These are phyloP conservation scores for Hirundichthys speculiger DNA, from an alignment of 2,113 vertebrate genomes.

Conservation along the genomic window DNA sequence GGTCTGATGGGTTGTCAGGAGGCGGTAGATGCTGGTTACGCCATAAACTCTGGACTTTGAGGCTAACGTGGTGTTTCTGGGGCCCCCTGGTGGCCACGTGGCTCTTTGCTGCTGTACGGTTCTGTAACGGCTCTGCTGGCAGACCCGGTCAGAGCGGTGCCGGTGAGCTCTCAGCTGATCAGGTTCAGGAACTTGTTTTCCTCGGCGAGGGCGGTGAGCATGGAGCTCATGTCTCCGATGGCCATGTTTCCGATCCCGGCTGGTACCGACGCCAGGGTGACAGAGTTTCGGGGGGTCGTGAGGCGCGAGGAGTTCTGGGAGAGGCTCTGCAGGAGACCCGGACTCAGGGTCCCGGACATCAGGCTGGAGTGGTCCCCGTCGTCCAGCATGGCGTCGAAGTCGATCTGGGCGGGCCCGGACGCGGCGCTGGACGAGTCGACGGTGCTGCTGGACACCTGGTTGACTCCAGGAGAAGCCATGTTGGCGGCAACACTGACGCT, in stretches of 20 bases:
- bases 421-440: slow-evolving; percentile 86
- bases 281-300: slow-evolving; percentile 94
- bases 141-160: slow-evolving; percentile 27
- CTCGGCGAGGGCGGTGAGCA: slow-evolving; percentile 96
- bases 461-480: slow-evolving; percentile 90
- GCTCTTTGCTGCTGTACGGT: no score
- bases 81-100: no score
- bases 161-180: slow-evolving; percentile 86
- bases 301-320: slow-evolving; percentile 97
- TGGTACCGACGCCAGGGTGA: slow-evolving; percentile 91
- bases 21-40: no score
- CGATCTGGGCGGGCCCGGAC: slow-evolving; percentile 87
- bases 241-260: slow-evolving; percentile 97
- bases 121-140: no score
- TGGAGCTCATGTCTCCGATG: slow-evolving; percentile 98
- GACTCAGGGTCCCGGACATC: slow-evolving; percentile 94
- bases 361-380: slow-evolving; percentile 97
- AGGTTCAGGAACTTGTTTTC: slow-evolving; percentile 98
- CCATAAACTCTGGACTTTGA: no score
- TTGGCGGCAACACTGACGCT: slow-evolving; percentile 77
- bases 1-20: no score
- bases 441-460: slow-evolving; percentile 97
- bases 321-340: slow-evolving; percentile 93
- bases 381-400: slow-evolving; percentile 97
- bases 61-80: no score